Evolutionary conservation across 2,113 vertebrate species (phyloP).

Genomic region (Melanerpes aurifrons): DNA sequence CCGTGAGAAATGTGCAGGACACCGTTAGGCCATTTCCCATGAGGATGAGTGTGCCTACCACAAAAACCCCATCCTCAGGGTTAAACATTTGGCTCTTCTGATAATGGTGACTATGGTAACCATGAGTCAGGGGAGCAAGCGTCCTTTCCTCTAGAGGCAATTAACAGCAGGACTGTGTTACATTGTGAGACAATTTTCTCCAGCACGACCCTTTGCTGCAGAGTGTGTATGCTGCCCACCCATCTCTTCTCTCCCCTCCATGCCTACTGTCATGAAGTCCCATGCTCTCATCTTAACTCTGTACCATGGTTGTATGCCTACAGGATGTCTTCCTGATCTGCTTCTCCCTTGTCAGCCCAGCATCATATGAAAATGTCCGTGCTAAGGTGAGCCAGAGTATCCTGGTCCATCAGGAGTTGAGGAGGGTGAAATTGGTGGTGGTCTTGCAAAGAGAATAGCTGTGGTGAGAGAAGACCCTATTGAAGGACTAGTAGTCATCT

Average conservation of each 20-base stretch:
- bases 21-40: neutral
- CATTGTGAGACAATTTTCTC: neutral
- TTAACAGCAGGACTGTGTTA: neutral
- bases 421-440: neutral
- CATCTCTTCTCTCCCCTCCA: neutral
- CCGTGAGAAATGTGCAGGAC: neutral
- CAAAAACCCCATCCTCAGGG: constrained; percentile 36
- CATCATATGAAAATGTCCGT: constrained; percentile 84
- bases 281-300: neutral
- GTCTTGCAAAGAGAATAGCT: neutral
- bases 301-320: neutral
- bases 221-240: neutral
- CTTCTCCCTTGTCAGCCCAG: constrained; percentile 85
- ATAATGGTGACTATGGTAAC: constrained; percentile 53
- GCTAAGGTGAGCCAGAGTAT: constrained; percentile 79
- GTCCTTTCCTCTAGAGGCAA: neutral
- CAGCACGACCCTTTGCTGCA: neutral
- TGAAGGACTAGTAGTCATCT: neutral
- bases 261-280: neutral
- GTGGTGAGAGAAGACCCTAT: neutral
- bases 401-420: no score
- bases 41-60: constrained; percentile 25
- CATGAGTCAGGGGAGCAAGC: constrained; percentile 15
- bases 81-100: neutral
- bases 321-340: constrained; percentile 87